Evolutionary conservation across 2,797 vertebrate genomes (phyloP), one percentile per base, ranked within the genome.

Genomic region (Loris lydekkerianus): DNA sequence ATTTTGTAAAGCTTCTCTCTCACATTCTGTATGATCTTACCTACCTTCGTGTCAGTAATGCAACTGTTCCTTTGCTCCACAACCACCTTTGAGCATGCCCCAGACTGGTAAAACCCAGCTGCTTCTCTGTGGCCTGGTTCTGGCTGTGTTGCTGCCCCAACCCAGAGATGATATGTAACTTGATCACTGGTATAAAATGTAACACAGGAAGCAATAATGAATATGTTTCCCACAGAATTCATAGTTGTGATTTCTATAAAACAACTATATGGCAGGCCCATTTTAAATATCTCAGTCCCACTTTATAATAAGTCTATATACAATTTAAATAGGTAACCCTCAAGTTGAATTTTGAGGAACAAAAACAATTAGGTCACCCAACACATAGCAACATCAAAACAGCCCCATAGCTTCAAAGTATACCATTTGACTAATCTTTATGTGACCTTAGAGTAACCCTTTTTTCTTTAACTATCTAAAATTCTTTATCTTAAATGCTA

Each of bases 401-500:
- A 34, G 46, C 34, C 4, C 10, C 60, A 46, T 40, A 89, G 60
- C 10, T 96, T 83, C 49, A 70, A 75, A 69, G 15, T 37, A 4
- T 67, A 88, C 17, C 3, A 91, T 31, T 77, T 85, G 27, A 14
- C 56, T 73, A 83, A 93, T 89, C 56, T 31, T 67, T 67, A 81
- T 27, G 82, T 1, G 83, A 34, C 56, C 11, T 31, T 65, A 77
- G 82, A 86, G 49, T 49, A 83, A 25, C 20, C 17, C 67, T 58
- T 53, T 56, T 58, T 53, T 56, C 49, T 46, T 46, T 53, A 85
- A 27, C 77, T 63, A 73, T 72, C 43, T 67, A 88, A 83, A 83
- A 70, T 65, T 82, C 20, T 86, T 94, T 40, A 25, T 34, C 34
- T 89, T 86, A 80, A 93, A 90, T 91, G 69, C 10, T 69, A 77